Evolutionary conservation across 2,113 vertebrate species (phyloP).

Genomic region (Halcyon senegalensis): DNA sequence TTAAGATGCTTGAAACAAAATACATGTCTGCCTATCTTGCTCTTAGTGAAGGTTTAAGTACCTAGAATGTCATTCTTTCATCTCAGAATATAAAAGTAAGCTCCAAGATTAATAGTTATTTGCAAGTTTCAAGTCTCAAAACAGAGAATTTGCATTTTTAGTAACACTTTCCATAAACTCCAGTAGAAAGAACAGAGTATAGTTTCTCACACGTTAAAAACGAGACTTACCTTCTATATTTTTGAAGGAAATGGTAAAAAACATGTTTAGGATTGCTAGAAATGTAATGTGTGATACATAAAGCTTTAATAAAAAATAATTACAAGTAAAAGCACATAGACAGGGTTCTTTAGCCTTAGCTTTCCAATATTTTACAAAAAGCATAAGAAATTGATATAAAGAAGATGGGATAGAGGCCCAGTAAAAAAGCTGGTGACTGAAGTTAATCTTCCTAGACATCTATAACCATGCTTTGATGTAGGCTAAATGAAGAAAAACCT

Average conservation of each 20-base stretch:
- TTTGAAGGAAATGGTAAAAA: neutral
- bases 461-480: slow-evolving; percentile 9
- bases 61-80: slow-evolving; percentile 31
- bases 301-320: neutral
- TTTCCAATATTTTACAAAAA: slow-evolving; percentile 1
- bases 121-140: neutral
- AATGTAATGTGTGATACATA: neutral
- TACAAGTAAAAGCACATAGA: neutral
- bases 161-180: neutral
- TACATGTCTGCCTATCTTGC: neutral
- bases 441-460: slow-evolving; percentile 57
- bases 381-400: neutral
- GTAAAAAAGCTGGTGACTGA: neutral
- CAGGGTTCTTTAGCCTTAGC: neutral
- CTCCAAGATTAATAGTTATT: slow-evolving; percentile 23
- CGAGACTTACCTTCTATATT: neutral
- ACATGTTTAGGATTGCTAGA: neutral
- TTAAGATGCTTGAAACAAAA: slow-evolving; percentile 3
- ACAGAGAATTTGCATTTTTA: slow-evolving; percentile 19
- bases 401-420: neutral
- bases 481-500: slow-evolving; percentile 38
- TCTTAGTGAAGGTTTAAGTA: neutral
- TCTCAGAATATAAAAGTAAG: neutral
- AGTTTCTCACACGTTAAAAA: neutral
- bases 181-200: neutral